A percentile compares a stretch with the other conserved stretches of the same genome.
Evolutionary conservation across 1,140 invertebrate species (phyloP).

Genomic region (Drosophila arizonae): DNA sequence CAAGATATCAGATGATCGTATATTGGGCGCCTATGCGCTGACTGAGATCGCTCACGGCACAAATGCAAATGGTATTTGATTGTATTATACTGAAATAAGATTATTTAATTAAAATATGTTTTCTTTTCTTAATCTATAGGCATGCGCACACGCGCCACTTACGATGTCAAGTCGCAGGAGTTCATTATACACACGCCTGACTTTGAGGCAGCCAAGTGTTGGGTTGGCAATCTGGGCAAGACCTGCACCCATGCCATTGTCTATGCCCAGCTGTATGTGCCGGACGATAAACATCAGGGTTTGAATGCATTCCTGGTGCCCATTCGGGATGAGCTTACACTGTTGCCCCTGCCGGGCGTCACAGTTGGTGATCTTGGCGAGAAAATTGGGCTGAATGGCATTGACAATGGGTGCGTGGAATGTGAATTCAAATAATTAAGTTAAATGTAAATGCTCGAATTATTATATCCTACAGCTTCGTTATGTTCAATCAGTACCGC

Average conservation of each 20-base stretch:
- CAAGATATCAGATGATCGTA: constrained; percentile 84
- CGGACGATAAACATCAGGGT: constrained; percentile 89
- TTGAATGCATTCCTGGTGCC: constrained; percentile 92
- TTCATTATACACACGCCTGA: constrained; percentile 92
- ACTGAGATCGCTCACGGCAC: constrained; percentile 95
- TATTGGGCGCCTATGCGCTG: constrained; percentile 90
- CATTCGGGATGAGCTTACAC: constrained; percentile 88
- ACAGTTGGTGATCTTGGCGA: constrained; percentile 92
- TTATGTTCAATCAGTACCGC: constrained; percentile 93
- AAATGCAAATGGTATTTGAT: constrained; percentile 85
- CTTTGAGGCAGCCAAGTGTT: constrained; percentile 94
- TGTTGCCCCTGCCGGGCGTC: constrained; percentile 88
- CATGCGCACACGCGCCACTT: constrained; percentile 92
- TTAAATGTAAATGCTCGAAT: neutral
- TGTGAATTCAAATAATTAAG: neutral
- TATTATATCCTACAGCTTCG: constrained; percentile 84
- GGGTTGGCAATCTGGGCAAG: constrained; percentile 88
- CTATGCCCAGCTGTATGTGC: constrained; percentile 92
- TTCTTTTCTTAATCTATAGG: constrained; percentile 68
- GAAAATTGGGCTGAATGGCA: constrained; percentile 91
- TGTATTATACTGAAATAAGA: neutral
- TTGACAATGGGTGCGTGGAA: constrained; percentile 90
- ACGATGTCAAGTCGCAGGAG: constrained; percentile 88
- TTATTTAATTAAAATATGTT: neutral
- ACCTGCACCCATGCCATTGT: constrained; percentile 92